Evolutionary conservation across 2,797 vertebrate species (phyloP).

Genomic region (Cephalopachus bancanus): DNA sequence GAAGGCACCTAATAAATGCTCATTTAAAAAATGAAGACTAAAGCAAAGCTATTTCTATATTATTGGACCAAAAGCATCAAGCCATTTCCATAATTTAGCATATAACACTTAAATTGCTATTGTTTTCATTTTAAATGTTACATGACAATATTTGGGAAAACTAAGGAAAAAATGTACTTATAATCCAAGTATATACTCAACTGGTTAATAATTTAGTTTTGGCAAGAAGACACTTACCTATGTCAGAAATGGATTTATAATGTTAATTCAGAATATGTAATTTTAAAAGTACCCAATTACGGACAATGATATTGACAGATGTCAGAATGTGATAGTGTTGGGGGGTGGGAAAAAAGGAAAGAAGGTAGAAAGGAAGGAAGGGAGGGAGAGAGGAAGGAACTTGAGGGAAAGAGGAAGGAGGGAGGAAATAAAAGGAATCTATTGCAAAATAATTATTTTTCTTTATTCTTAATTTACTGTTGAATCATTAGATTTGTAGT

Average conservation of each 20-base stretch:
- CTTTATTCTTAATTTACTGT: neutral
- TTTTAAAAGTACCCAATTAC: constrained; percentile 40
- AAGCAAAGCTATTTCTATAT: neutral
- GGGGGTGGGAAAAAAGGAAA: too few relatives aligned
- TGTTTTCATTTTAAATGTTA: constrained; percentile 13
- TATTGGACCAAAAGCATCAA: neutral
- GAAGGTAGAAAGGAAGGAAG: neutral
- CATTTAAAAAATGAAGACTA: neutral
- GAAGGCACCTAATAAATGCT: neutral
- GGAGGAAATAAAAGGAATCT: neutral
- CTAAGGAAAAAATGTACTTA: neutral
- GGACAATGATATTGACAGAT: constrained; percentile 50
- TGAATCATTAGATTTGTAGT: neutral
- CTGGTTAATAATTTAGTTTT: neutral
- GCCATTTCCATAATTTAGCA: neutral
- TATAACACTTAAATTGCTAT: neutral
- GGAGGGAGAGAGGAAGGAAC: neutral
- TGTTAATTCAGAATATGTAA: neutral
- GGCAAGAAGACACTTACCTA: neutral
- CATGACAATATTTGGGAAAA: neutral
- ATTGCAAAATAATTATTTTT: neutral
- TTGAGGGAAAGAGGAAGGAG: neutral
- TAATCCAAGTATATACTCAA: neutral
- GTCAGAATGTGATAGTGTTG: neutral
- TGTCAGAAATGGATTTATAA: neutral